A percentile compares a stretch with the other conserved stretches of the same genome.
phyloP scores from a whole-genome alignment of 2,113 vertebrate genomes.

The Emydocephalus ijimae region DNA sequence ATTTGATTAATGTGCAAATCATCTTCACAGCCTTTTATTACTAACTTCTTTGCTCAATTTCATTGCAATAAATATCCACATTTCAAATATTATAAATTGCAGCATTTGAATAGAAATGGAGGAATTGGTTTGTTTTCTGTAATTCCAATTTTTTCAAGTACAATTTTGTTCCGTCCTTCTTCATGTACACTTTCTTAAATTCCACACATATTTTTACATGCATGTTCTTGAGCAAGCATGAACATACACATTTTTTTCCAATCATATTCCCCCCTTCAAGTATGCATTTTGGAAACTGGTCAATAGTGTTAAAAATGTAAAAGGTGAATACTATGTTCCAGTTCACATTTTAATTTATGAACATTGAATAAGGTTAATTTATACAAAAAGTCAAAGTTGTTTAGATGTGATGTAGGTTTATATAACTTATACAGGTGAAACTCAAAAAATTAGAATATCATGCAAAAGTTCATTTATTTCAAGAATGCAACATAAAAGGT shows the following conservation, averaged over 20 bases:
- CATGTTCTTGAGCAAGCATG: neutral
- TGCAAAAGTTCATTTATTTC: too few relatives aligned
- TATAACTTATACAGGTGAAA: neutral
- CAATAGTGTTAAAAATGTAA: neutral
- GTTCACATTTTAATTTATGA: neutral
- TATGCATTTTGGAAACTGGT: neutral
- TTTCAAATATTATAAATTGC: neutral
- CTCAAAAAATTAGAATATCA: too few relatives aligned
- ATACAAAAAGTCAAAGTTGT: neutral
- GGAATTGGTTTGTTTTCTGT: neutral
- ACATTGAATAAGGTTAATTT: neutral
- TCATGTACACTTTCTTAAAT: neutral
- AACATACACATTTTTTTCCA: neutral
- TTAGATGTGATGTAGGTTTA: neutral
- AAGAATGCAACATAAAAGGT: too few relatives aligned
- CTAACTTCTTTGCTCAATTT: slow-evolving; percentile 22
- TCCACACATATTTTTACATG: neutral
- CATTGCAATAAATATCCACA: slow-evolving; percentile 11
- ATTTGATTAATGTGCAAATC: slow-evolving; percentile 17
- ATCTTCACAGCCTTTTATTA: neutral
- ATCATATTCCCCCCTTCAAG: neutral
- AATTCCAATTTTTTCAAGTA: neutral
- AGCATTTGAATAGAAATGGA: neutral
- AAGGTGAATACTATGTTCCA: neutral
- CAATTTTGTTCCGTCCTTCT: neutral